Evolutionary conservation across 2,113 vertebrate genomes (phyloP).

Genomic region (Phalacrocorax pelagicus): DNA sequence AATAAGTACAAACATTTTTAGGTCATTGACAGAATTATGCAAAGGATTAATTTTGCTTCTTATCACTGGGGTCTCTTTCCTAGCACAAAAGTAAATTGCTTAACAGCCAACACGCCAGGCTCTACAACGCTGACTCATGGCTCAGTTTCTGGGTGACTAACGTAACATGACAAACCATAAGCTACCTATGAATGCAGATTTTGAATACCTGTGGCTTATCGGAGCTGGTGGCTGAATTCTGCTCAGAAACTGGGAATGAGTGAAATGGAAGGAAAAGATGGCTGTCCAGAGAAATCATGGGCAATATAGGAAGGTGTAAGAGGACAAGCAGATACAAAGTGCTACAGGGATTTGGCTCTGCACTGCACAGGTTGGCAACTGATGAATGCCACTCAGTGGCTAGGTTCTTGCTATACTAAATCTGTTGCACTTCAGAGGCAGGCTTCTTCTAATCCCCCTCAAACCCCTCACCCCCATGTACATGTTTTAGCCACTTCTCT

Average conservation of each 20-base stretch:
- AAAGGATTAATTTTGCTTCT: neutral
- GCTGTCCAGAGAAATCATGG: neutral
- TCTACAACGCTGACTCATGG: neutral
- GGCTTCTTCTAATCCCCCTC: neutral
- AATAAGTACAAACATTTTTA: neutral
- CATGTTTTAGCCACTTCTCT: neutral
- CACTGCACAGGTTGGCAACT: neutral
- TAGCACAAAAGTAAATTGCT: neutral
- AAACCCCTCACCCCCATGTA: accelerated
- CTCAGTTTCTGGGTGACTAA: neutral
- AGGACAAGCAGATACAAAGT: neutral
- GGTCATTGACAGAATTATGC: neutral
- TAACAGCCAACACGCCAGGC: neutral
- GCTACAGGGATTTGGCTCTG: neutral
- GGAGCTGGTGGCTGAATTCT: neutral
- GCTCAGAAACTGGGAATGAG: neutral
- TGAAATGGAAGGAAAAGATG: neutral
- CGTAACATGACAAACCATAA: neutral
- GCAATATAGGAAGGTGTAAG: neutral
- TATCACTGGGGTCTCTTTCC: neutral
- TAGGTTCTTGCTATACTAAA: neutral
- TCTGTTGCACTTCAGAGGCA: neutral
- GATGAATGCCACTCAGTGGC: neutral
- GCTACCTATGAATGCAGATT: neutral
- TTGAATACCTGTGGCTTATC: neutral